Percentiles rank a stretch among this genome's conserved stretches.
Evolutionary conservation across 1,140 invertebrate genomes (phyloP).

Genomic region (Maconellicoccus hirsutus): DNA sequence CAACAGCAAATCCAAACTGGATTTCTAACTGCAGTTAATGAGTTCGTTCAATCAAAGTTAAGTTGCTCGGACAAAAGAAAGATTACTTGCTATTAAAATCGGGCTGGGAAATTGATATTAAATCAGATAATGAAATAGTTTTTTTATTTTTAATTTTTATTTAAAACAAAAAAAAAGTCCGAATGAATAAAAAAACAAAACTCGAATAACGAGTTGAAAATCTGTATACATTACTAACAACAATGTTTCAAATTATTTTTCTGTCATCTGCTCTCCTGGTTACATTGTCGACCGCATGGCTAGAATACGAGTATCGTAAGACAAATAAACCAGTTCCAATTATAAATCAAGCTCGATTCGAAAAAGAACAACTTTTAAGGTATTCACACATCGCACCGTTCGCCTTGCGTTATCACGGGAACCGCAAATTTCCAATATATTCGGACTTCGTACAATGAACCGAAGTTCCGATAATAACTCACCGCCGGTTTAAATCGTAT

Average conservation of each 20-base stretch:
- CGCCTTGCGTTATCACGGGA: not conserved
- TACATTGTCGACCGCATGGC: conserved; percentile 10
- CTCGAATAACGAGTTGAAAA: conserved; percentile 18
- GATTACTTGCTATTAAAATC: conserved; percentile 18
- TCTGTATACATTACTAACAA: conserved; percentile 15
- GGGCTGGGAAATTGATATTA: conserved; percentile 21
- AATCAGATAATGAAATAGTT: conserved; percentile 20
- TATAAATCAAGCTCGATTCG: conserved; percentile 10
- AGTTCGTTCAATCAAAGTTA: conserved; percentile 22
- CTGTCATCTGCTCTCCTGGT: conserved; percentile 11
- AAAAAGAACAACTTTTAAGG: not conserved
- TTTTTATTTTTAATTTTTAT: not conserved
- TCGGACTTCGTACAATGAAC: not conserved
- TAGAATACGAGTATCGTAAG: not conserved
- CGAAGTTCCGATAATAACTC: not conserved
- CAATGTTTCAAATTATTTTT: conserved; percentile 19
- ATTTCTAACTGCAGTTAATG: conserved; percentile 17
- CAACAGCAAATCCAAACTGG: conserved; percentile 2
- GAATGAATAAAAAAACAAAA: not conserved
- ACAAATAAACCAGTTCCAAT: conserved; percentile 22
- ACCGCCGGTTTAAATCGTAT: not conserved
- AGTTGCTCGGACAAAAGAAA: conserved; percentile 20
- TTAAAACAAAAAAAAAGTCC: not conserved
- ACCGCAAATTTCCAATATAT: not conserved
- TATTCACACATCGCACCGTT: not conserved